Evolutionary conservation across 2,113 vertebrate species (phyloP), one percentile per base, ranked within the genome.

Genomic region (Hippocampus zosterae): DNA sequence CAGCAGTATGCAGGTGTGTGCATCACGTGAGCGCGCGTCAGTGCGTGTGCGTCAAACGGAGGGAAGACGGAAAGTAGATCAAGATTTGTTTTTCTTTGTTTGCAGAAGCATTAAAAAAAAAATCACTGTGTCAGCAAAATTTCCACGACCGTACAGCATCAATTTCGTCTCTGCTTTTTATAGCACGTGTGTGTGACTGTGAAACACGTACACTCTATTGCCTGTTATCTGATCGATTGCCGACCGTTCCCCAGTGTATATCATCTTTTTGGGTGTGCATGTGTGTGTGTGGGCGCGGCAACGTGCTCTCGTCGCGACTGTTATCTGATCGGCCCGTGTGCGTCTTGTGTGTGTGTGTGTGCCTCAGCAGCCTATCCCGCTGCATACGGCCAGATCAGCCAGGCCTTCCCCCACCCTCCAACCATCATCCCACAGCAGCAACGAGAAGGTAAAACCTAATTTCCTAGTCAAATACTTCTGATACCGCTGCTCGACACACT

Each of bases 371-470:
- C 97, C 93, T 99, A 98, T 88, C 97, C 97, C 85, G 95, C 97
- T 93, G 96, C 97, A 90, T 99, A 99, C 85, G 95, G 96, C 86
- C 97, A 99, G 93, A 98, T 98, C 90, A 97, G 96, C 93, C 97
- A 99, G 93, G 96, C 96, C 76, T 99, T 98, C 88, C 96, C 97
- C 94, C 97, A 98, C 92, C 95, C 97, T 80, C 94, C 97, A 88
- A 95, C 96, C 81, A 96, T 99, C 92, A 97, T 99, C 42, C 96
- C 97, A 79, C 97, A 99, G 90, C 97, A 99, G 90, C 97, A 99
- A 90, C 94, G 97, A 97, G 96, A 99, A 97, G 97, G 96, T 98
- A 90, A 95, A 75, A 71, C 19, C 25, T 52, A 70, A 41, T 41
- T 67, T 67, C 72, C 29, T 48, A 18, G 23, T 65, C 62, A 16